A percentile compares a stretch with the other conserved stretches of the same genome.
phyloP scores from a whole-genome alignment of 1,140 invertebrate genomes.

The Sitobion miscanthi region DNA sequence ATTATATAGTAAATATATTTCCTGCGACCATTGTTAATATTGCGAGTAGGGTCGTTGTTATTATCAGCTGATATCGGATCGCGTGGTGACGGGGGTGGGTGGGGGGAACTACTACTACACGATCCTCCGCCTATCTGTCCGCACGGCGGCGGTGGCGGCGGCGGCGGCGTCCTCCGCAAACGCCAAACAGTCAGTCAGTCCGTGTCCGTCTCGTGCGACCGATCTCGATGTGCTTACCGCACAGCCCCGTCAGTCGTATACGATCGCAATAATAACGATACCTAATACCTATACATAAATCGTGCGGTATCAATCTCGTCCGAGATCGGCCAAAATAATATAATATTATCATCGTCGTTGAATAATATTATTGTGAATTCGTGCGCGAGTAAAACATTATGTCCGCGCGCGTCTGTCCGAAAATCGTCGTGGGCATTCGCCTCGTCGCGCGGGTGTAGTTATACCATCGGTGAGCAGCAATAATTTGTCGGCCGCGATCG shows the following conservation, averaged over 20 bases:
- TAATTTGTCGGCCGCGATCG: neutral
- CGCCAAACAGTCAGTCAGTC: constrained; percentile 28
- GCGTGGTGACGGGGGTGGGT: neutral
- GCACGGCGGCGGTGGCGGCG: neutral
- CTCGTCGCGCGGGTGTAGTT: neutral
- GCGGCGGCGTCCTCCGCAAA: constrained; percentile 29
- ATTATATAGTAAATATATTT: neutral
- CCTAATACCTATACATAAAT: neutral
- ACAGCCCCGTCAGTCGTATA: neutral
- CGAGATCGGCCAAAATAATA: neutral
- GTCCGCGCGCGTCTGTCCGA: neutral
- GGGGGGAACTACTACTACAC: neutral
- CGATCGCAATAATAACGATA: neutral
- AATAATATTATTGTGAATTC: too few species aligned
- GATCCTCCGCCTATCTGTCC: neutral
- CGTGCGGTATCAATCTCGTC: neutral
- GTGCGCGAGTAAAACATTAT: neutral
- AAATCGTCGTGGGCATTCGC: neutral
- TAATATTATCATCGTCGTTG: neutral
- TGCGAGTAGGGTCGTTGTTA: neutral
- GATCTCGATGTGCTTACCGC: neutral
- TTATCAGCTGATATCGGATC: neutral
- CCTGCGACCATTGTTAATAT: neutral
- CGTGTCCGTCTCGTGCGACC: constrained; percentile 1
- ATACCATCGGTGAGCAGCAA: too few species aligned